Percentiles rank a stretch among this genome's conserved stretches.
Evolutionary conservation across 2,888 invertebrate genomes (phyloP).

Genomic region (Acronicta leporina): DNA sequence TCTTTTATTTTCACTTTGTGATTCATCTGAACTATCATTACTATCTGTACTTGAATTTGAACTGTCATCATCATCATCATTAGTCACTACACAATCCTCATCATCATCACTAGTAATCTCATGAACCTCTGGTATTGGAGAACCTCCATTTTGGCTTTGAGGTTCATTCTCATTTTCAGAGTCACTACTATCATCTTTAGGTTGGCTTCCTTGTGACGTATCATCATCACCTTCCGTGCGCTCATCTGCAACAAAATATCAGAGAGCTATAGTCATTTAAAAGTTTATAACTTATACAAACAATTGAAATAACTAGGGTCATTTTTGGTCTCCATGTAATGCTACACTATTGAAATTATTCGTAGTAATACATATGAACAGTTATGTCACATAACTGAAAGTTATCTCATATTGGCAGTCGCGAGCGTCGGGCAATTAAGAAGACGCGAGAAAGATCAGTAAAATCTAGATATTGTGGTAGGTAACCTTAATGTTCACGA

Average conservation of each 20-base stretch:
- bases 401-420: constrained; percentile 49
- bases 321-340: constrained; percentile 23
- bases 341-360: constrained; percentile 25
- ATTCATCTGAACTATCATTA: constrained; percentile 90
- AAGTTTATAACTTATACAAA: constrained; percentile 21
- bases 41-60: constrained; percentile 88
- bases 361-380: constrained; percentile 24
- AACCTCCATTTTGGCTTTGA: constrained; percentile 82
- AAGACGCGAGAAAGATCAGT: constrained; percentile 74
- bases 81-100: constrained; percentile 88
- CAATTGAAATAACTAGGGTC: constrained; percentile 14
- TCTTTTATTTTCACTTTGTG: constrained; percentile 80
- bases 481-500: constrained; percentile 76
- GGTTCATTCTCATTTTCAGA: constrained; percentile 79
- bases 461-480: constrained; percentile 76
- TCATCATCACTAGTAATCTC: constrained; percentile 89
- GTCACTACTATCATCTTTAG: constrained; percentile 84
- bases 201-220: constrained; percentile 85
- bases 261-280: constrained; percentile 19
- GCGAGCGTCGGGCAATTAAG: constrained; percentile 69
- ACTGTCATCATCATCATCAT: constrained; percentile 85
- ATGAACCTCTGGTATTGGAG: constrained; percentile 83
- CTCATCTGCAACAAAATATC: constrained; percentile 74
- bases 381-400: constrained; percentile 53
- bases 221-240: constrained; percentile 86